Conservation (phyloP, 2,888 invertebrate genomes). For the Cephus pulcher region DNA sequence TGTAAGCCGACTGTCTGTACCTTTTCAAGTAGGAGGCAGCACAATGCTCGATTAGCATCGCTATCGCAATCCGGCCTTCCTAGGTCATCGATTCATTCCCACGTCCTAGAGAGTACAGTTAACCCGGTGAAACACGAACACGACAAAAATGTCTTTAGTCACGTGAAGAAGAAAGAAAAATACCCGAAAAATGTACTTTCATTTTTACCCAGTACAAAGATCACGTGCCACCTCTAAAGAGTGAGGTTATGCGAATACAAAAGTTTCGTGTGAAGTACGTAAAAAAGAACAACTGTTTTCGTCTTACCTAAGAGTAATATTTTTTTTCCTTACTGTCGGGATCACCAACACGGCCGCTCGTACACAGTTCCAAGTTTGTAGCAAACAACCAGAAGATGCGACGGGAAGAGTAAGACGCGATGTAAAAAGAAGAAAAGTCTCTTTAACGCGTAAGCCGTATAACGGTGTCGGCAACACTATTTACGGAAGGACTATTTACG, state of each 20-base stretch:
- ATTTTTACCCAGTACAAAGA: not conserved
- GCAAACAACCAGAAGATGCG: not conserved
- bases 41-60: conserved; percentile 24
- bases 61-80: conserved; percentile 18
- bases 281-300: not conserved
- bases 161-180: not conserved
- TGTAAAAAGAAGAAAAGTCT: not conserved
- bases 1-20: not conserved
- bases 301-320: not conserved
- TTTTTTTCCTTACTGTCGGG: not conserved
- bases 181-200: not conserved
- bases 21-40: conserved; percentile 16
- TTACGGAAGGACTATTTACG: not conserved
- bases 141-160: not conserved
- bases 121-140: not conserved
- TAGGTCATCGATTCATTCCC: conserved; percentile 13
- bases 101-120: not conserved
- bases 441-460: not conserved
- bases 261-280: not conserved
- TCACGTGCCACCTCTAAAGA: not conserved
- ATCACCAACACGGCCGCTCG: not conserved
- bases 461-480: not conserved
- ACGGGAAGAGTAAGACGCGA: not conserved
- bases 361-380: not conserved
- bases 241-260: not conserved